Percentiles rank a stretch among this genome's conserved stretches.
phyloP scores from a whole-genome alignment of 2,797 vertebrate species.

The Melanogrammus aeglefinus region DNA sequence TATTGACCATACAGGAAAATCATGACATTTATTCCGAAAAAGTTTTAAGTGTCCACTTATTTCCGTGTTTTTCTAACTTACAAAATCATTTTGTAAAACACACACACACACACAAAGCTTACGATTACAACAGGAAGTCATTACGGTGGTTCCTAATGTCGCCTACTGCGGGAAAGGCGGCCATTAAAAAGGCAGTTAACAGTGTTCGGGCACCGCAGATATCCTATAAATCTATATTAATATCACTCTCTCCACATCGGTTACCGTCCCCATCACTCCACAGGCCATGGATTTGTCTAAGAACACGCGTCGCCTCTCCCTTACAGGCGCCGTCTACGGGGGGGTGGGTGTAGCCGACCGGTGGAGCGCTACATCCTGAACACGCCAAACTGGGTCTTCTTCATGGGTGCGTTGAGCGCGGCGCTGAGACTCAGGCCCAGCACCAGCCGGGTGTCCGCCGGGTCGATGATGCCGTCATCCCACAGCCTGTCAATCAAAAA shows the following conservation, averaged over 20 bases:
- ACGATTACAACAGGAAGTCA: neutral
- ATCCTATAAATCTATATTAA: neutral
- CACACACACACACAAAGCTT: neutral
- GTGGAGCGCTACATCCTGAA: slow-evolving; percentile 83
- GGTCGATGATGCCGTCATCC: slow-evolving; percentile 98
- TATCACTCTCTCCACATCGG: neutral
- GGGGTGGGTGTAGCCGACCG: neutral
- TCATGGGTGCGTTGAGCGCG: slow-evolving; percentile 85
- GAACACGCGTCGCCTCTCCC: neutral
- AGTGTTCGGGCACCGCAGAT: neutral
- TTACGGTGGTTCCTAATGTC: neutral
- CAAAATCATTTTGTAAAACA: neutral
- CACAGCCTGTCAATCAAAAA: slow-evolving; percentile 78
- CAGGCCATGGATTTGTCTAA: neutral
- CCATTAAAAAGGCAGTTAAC: neutral
- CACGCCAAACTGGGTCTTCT: slow-evolving; percentile 89
- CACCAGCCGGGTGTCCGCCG: slow-evolving; percentile 90
- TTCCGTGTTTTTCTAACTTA: neutral
- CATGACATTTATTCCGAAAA: neutral
- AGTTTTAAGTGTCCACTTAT: neutral
- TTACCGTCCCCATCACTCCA: neutral
- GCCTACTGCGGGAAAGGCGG: neutral
- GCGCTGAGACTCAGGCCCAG: slow-evolving; percentile 92
- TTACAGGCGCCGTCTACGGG: neutral
- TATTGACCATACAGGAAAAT: neutral